phyloP scores from a whole-genome alignment of 2,797 vertebrate genomes.

The Amazona finschi region DNA sequence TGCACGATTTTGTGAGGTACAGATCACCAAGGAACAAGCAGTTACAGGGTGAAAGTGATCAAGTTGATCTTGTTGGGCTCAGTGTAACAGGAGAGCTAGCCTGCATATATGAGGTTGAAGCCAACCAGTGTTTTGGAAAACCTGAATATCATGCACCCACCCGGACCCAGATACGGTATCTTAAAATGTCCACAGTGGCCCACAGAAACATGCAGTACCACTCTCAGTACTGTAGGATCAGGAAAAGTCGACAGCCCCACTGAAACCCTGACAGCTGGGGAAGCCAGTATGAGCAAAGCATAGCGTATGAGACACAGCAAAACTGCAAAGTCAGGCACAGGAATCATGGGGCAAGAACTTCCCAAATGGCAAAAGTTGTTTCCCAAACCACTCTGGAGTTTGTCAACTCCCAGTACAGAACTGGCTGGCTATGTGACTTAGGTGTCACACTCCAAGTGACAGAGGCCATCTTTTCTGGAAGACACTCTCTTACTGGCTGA shows the following conservation, averaged over 20 bases:
- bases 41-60: neutral
- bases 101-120: neutral
- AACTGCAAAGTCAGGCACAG: neutral
- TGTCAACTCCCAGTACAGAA: neutral
- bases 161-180: neutral
- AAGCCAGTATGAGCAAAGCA: neutral
- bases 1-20: neutral
- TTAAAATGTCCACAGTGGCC: neutral
- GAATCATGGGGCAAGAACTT: neutral
- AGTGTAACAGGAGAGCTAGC: neutral
- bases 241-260: neutral
- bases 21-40: neutral
- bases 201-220: neutral
- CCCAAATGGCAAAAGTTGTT: neutral
- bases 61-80: neutral
- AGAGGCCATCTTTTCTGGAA: neutral
- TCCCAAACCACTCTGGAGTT: neutral
- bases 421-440: neutral
- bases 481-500: neutral
- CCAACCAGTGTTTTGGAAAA: neutral
- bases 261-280: neutral
- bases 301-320: fast-evolving
- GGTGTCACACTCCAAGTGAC: neutral
- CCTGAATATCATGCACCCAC: neutral
- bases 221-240: neutral